Conservation (phyloP, 1,140 invertebrate genomes). For the Gerris buenoi region DNA sequence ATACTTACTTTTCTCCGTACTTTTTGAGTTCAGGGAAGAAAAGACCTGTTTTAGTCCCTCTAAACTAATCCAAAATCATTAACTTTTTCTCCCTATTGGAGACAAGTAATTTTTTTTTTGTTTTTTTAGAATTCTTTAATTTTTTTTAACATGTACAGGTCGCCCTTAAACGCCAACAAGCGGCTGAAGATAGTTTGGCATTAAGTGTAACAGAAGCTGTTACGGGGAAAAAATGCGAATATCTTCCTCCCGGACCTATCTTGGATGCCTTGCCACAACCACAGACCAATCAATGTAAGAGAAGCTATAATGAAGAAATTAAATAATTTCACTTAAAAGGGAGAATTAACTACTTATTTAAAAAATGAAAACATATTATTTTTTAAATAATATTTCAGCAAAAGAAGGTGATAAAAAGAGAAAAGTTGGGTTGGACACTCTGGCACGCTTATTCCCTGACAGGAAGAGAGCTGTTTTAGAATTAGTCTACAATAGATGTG, state of each 20-base stretch:
- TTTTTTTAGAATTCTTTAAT: no score
- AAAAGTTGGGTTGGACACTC: constrained; percentile 42
- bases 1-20: no score
- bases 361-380: neutral
- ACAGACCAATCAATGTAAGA: constrained; percentile 21
- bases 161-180: constrained; percentile 91
- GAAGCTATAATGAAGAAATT: neutral
- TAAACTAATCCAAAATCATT: no score
- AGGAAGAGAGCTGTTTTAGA: constrained; percentile 75
- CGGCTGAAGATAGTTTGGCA: constrained; percentile 91
- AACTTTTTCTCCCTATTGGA: no score
- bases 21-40: no score
- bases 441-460: constrained; percentile 69
- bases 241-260: constrained; percentile 79
- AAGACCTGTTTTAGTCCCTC: no score
- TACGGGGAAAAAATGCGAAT: constrained; percentile 60
- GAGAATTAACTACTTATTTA: neutral
- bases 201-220: constrained; percentile 79
- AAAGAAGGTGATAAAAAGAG: neutral
- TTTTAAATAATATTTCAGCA: no score
- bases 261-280: constrained; percentile 62
- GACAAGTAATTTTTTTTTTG: no score
- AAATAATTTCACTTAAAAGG: neutral
- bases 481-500: constrained; percentile 67
- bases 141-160: constrained; percentile 63